Evolutionary conservation across 2,888 invertebrate genomes (phyloP).

Genomic region (Agriopis marginaria): DNA sequence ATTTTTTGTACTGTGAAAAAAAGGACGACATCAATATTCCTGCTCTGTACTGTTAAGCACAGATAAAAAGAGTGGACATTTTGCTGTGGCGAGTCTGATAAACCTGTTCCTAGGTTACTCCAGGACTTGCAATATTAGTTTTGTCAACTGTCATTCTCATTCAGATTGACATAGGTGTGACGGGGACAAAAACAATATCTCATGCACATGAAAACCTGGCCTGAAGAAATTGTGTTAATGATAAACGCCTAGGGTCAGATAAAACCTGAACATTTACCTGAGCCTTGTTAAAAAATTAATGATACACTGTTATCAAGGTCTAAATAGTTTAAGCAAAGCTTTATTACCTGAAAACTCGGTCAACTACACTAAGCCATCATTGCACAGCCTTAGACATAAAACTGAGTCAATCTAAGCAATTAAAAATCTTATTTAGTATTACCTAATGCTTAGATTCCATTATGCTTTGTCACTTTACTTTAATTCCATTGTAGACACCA

Average conservation of each 20-base stretch:
- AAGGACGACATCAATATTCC: no score
- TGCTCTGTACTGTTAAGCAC: no score
- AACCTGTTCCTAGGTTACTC: no score
- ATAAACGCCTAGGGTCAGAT: neutral
- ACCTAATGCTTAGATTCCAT: constrained; percentile 49
- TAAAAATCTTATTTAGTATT: constrained; percentile 39
- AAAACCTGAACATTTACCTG: neutral
- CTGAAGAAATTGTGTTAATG: no score
- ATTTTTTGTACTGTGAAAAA: no score
- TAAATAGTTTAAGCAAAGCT: constrained; percentile 27
- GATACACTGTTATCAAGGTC: neutral
- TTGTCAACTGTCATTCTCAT: neutral
- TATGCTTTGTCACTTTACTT: constrained; percentile 49
- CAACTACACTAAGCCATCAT: constrained; percentile 38
- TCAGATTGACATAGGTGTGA: neutral
- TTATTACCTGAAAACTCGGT: constrained; percentile 8
- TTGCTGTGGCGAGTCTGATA: no score
- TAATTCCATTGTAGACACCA: constrained; percentile 44
- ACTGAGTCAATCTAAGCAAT: constrained; percentile 47
- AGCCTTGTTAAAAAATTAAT: neutral
- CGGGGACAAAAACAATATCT: no score
- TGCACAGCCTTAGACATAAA: constrained; percentile 54
- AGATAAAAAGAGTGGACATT: no score
- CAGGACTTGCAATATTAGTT: no score
- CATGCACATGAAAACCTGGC: no score